Evolutionary conservation across 2,113 vertebrate species (phyloP).

Genomic region (Zapus hudsonius): DNA sequence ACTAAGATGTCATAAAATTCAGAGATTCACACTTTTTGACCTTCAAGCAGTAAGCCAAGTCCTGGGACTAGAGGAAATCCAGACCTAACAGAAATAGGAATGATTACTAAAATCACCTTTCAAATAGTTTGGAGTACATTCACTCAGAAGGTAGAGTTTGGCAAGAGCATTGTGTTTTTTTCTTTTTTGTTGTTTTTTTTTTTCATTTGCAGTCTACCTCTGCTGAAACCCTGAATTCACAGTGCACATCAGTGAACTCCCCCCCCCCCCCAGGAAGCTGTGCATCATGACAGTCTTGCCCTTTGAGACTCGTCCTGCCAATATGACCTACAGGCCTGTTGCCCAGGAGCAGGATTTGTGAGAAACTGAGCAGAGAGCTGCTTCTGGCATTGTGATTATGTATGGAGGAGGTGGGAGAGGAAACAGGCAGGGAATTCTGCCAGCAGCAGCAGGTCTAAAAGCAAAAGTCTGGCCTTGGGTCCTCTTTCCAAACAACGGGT

Average conservation of each 20-base stretch:
- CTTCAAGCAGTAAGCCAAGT: background rate
- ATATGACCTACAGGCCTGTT: background rate
- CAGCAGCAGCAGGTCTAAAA: background rate
- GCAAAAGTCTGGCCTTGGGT: background rate
- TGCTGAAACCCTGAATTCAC: background rate
- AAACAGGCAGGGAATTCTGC: background rate
- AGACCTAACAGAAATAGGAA: background rate
- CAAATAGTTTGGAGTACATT: constrained; percentile 14
- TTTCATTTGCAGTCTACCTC: background rate
- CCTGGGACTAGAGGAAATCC: background rate
- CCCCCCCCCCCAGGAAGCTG: background rate
- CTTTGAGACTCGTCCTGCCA: background rate
- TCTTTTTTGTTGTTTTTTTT: background rate
- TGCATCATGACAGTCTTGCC: background rate
- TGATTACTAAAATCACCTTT: constrained; percentile 21
- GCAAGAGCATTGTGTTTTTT: background rate
- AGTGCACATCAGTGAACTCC: background rate
- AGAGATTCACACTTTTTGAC: background rate
- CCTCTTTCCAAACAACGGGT: background rate
- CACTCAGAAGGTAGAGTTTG: constrained; percentile 20
- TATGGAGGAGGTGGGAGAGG: background rate
- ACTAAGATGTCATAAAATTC: background rate
- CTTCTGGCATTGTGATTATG: background rate
- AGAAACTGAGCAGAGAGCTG: background rate
- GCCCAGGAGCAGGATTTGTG: too few species aligned